Conservation (phyloP, 2,888 invertebrate genomes). For the Drosophila pullipes region DNA sequence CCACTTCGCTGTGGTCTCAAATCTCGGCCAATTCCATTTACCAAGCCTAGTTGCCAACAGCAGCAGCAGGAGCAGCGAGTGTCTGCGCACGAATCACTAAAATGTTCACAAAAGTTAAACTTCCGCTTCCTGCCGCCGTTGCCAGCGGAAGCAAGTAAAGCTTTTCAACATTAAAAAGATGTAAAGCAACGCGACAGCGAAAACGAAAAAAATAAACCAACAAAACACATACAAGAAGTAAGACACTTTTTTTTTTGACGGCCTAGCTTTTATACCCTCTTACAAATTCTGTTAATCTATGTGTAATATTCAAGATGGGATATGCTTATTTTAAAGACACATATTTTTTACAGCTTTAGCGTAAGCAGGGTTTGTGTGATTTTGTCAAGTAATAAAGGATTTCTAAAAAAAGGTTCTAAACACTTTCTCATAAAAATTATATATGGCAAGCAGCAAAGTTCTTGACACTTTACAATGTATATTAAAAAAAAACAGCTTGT, state of each 20-base stretch:
- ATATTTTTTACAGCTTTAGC: not conserved
- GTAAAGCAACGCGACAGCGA: conserved; percentile 71
- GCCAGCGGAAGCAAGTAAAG: conserved; percentile 79
- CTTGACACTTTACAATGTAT: not conserved
- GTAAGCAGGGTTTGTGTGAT: not conserved
- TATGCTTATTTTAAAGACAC: not conserved
- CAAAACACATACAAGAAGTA: conserved; percentile 11
- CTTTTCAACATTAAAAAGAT: conserved; percentile 82
- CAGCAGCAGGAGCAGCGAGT: conserved; percentile 47
- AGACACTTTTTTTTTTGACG: not conserved
- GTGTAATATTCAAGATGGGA: not conserved
- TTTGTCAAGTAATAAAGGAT: not conserved
- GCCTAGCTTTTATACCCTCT: conserved; percentile 40
- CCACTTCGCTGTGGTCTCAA: conserved; percentile 7
- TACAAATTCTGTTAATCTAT: conserved; percentile 22
- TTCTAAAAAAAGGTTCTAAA: not conserved
- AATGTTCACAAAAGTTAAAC: conserved; percentile 81
- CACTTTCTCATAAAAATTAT: not conserved
- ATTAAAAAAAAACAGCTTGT: conserved; percentile 6
- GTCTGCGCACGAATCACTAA: conserved; percentile 81
- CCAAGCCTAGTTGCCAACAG: conserved; percentile 15
- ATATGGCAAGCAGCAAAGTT: not conserved
- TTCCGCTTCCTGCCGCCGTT: conserved; percentile 73
- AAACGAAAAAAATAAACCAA: conserved; percentile 28
- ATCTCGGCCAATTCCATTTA: conserved; percentile 37